Base-by-base conservation (phyloP, 1,140 invertebrate genomes). In the Harlomillsia oculata region DNA sequence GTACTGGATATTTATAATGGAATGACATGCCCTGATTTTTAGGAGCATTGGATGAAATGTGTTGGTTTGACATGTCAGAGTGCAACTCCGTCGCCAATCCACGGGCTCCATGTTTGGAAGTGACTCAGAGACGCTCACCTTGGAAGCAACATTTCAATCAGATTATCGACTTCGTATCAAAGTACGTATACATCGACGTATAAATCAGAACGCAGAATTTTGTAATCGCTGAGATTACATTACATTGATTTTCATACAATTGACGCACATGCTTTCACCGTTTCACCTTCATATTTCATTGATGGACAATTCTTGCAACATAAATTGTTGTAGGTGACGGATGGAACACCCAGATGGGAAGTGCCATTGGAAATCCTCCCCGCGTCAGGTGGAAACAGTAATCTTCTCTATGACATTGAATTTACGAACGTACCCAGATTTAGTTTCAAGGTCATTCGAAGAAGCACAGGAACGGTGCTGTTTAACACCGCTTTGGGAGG, bases 401-500 rank as follows among this genome's bases (percentile, higher is more conserved):
- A 60, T 43, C 45, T 6, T 20, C 30, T 44, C 4, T 64, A 60
- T 25, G 45, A 54, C 0, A 25, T 64, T 14, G 20, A 52, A 20
- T 61, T 58, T n/a, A 30, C 16, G 5, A 64, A 50, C 25, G 52
- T 51, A 0, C 53, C 57, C 4, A 41, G 48, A 3, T 64, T 60
- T 48, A 50, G 45, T 4, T 64, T 61, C 52, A 53, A 59, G 50
- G 49, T 64, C 2, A 46, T 53, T n/a, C 50, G 62, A 5, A 55
- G 20, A 34, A 16, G 28, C 13, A 52, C 26, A 9, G 46, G 32
- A 6, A 32, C 46, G 2, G 34, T 56, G 11, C 14, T 64, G 3
- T 59, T 64, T 32, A 59, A 64, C 49, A 51, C 58, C 30, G 11
- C 40, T 45, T 9, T 84, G 34, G 83, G 85, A 40, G 85, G 83